A percentile compares a stretch with the other conserved stretches of the same genome.
These are phyloP conservation scores for Ashinkailepas kermadecensis DNA, from an alignment of 2,888 invertebrate species.

Conservation along the genomic window DNA sequence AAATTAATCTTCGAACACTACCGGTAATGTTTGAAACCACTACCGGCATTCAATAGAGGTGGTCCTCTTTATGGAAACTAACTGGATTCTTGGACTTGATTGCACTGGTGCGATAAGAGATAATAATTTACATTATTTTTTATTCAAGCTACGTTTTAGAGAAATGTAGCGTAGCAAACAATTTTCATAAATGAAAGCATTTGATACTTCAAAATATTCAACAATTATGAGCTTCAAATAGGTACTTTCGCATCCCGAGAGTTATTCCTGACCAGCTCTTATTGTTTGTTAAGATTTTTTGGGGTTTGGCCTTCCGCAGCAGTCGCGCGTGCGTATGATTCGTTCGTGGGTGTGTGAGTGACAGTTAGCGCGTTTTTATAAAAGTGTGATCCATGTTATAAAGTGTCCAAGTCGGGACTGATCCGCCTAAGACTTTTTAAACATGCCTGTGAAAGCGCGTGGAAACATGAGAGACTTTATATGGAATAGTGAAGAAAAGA, in stretches of 20 bases:
- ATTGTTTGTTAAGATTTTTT: too few species aligned
- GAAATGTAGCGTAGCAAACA: background rate
- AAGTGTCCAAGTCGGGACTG: background rate
- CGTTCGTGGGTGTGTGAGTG: background rate
- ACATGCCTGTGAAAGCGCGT: background rate
- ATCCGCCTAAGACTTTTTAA: background rate
- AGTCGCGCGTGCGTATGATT: background rate
- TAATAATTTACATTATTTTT: background rate
- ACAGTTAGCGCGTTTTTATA: background rate
- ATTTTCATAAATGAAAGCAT: too few species aligned
- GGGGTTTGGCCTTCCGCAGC: background rate
- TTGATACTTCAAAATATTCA: too few species aligned
- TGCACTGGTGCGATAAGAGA: too few species aligned
- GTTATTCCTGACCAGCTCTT: too few species aligned
- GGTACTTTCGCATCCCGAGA: too few species aligned
- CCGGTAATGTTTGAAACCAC: too few species aligned
- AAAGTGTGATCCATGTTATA: background rate
- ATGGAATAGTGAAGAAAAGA: constrained; percentile 6
- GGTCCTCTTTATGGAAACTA: too few species aligned
- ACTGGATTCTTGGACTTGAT: too few species aligned
- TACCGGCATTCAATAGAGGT: too few species aligned
- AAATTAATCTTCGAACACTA: too few species aligned
- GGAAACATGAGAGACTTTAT: background rate
- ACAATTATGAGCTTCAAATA: too few species aligned
- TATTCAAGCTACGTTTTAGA: background rate